Evolutionary conservation across 2,113 vertebrate genomes (phyloP).

Genomic region (Odocoileus virginianus): DNA sequence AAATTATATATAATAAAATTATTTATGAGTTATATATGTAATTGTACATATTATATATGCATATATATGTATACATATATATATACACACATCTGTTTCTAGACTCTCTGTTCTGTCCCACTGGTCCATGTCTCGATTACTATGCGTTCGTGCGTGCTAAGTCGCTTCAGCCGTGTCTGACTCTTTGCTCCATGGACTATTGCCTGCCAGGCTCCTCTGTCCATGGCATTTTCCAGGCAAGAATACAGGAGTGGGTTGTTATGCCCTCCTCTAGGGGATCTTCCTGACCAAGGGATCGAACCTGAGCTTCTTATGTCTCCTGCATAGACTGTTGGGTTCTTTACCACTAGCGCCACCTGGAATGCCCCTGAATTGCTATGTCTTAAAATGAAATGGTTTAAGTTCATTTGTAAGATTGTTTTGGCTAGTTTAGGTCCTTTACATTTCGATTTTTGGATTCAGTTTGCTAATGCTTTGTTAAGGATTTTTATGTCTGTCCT

Average conservation of each 20-base stretch:
- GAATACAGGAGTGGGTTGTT: background rate
- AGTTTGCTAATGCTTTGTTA: background rate
- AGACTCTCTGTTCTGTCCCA: background rate
- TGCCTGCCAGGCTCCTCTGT: background rate
- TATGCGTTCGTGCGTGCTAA: accelerated
- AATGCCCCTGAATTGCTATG: background rate
- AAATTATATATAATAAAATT: background rate
- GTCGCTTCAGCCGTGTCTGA: background rate
- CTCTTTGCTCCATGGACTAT: background rate
- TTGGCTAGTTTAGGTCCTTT: background rate
- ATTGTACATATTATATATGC: background rate
- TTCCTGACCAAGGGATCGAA: background rate
- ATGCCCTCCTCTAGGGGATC: background rate
- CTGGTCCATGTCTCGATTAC: background rate
- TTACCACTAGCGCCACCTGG: background rate
- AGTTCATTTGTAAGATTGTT: background rate
- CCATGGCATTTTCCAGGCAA: background rate
- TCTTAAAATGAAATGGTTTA: background rate
- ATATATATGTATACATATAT: background rate
- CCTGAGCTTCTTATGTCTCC: background rate
- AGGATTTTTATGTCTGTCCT: background rate
- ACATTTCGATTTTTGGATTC: background rate
- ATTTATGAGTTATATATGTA: background rate
- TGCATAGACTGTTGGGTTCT: background rate
- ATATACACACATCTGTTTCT: background rate